Percentiles rank a stretch among this genome's conserved stretches.
Evolutionary conservation across 2,888 invertebrate genomes (phyloP).

Genomic region (Drosophila koepferae): DNA sequence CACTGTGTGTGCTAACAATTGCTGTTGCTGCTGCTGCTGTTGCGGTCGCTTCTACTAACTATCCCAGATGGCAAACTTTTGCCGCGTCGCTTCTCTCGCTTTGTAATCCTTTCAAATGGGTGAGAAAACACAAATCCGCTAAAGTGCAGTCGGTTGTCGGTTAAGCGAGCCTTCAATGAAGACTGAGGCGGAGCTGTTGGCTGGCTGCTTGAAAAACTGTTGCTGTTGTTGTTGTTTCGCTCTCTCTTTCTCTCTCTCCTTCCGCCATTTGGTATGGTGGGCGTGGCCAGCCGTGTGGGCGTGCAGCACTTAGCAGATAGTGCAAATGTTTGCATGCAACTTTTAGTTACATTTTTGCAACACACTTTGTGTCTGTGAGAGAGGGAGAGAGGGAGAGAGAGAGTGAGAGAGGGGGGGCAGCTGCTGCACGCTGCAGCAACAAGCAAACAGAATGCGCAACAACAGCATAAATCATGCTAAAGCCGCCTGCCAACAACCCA

Average conservation of each 20-base stretch:
- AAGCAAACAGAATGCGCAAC: slow-evolving; percentile 63
- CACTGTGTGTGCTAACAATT: slow-evolving; percentile 31
- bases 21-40: slow-evolving; percentile 17
- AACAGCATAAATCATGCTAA: slow-evolving; percentile 71
- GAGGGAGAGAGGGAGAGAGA: not conserved
- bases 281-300: slow-evolving; percentile 29
- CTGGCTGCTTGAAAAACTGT: slow-evolving; percentile 1
- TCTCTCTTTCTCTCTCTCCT: no score
- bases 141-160: slow-evolving; percentile 73
- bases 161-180: slow-evolving; percentile 46
- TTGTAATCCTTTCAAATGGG: slow-evolving; percentile 77
- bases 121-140: slow-evolving; percentile 79
- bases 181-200: slow-evolving; percentile 11
- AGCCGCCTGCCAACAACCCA: slow-evolving; percentile 21
- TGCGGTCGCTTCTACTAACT: slow-evolving; percentile 48
- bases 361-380: not conserved
- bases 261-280: no score
- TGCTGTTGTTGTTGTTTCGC: no score
- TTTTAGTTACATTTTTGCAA: slow-evolving; percentile 66
- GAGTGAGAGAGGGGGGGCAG: not conserved
- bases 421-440: slow-evolving; percentile 42
- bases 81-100: slow-evolving; percentile 55
- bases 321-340: slow-evolving; percentile 75
- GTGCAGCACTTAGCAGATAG: slow-evolving; percentile 70
- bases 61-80: slow-evolving; percentile 45